Evolutionary conservation across 2,113 vertebrate species (phyloP).

Genomic region (Macroglossus sobrinus): DNA sequence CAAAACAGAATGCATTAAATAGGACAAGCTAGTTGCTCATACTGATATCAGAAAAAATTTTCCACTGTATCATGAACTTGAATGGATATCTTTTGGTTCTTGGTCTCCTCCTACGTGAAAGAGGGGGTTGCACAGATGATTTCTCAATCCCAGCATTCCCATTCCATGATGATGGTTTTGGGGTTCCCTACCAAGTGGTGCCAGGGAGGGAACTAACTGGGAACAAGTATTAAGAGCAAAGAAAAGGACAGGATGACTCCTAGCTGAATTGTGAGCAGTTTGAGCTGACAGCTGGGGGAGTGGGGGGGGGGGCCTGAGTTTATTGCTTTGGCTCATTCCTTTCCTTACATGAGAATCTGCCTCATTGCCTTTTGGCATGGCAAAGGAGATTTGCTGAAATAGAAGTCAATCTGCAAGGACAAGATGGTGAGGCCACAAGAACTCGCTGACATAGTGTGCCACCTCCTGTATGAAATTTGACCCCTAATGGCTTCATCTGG

Average conservation of each 20-base stretch:
- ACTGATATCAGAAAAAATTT: neutral
- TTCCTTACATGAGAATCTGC: constrained; percentile 45
- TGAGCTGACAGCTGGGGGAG: constrained; percentile 56
- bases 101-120: neutral
- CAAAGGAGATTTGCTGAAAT: constrained; percentile 33
- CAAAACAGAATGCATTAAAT: neutral
- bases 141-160: neutral
- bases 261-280: constrained; percentile 38
- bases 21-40: neutral
- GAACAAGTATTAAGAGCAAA: neutral
- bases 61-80: rapidly evolving
- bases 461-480: constrained; percentile 25
- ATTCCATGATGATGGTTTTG: neutral
- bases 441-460: constrained; percentile 1
- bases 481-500: neutral
- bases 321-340: constrained; percentile 52
- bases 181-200: neutral
- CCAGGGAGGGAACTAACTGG: neutral
- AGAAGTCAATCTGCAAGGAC: constrained; percentile 35
- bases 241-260: neutral
- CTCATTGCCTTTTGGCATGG: constrained; percentile 47
- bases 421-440: constrained; percentile 43
- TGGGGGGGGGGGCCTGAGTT: neutral
- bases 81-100: neutral
- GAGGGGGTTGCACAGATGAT: neutral